Evolutionary conservation across 2,797 vertebrate species (phyloP).

Genomic region (Crocodylus rhombifer): DNA sequence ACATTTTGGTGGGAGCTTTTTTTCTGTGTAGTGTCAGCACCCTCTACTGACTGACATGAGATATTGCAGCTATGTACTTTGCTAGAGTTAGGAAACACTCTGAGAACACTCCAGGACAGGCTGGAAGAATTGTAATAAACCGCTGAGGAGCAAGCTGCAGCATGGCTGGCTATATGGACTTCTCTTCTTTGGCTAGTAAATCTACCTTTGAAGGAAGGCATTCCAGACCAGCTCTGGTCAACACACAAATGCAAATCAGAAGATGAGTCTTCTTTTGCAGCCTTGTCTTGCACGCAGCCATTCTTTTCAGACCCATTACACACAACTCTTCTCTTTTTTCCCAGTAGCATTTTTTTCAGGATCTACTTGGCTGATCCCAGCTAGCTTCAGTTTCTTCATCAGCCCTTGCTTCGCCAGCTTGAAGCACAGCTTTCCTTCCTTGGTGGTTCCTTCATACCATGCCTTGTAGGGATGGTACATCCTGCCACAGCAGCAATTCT

Average conservation of each 20-base stretch:
- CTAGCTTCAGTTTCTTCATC: not conserved
- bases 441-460: not conserved
- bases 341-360: too few species aligned
- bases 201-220: not conserved
- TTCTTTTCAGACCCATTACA: not conserved
- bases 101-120: not conserved
- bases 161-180: accelerated
- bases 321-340: too few species aligned
- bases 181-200: accelerated
- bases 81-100: not conserved
- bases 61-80: not conserved
- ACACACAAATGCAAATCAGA: not conserved
- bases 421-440: not conserved
- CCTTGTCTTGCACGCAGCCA: not conserved
- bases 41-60: not conserved
- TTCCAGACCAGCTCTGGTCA: not conserved
- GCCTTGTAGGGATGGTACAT: not conserved
- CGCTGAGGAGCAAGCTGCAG: accelerated
- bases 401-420: not conserved
- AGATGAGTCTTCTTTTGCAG: not conserved
- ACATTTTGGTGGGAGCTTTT: not conserved
- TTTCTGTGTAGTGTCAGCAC: not conserved
- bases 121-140: not conserved
- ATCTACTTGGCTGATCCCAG: too few species aligned
- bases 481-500: not conserved